These are phyloP conservation scores for Oryzias curvinotus DNA, from an alignment of 2,113 vertebrate genomes.

Conservation along the genomic window DNA sequence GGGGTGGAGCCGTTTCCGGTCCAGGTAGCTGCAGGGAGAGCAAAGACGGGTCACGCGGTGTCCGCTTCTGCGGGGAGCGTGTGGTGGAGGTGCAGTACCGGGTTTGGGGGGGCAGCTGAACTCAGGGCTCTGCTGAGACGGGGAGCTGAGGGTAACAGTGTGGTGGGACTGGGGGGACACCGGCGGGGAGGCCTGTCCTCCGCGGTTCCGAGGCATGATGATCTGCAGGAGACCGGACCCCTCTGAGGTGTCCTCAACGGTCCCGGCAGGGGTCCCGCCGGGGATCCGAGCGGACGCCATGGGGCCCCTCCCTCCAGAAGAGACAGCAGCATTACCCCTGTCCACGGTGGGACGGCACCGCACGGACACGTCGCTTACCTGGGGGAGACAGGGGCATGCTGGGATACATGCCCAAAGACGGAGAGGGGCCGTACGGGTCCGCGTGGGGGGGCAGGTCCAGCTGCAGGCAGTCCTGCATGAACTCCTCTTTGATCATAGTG, in stretches of 20 bases:
- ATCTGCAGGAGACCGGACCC: conserved; percentile 68
- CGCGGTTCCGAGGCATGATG: conserved; percentile 41
- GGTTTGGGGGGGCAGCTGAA: conserved; percentile 59
- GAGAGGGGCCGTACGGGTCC: conserved; percentile 67
- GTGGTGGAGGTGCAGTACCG: conserved; percentile 25
- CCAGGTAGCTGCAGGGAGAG: conserved; percentile 69
- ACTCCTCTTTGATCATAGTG: conserved; percentile 77
- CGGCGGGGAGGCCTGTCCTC: conserved; percentile 51
- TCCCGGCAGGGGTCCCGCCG: not conserved
- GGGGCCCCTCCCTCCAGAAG: conserved; percentile 45
- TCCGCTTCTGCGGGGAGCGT: not conserved
- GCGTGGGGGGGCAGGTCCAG: conserved; percentile 58
- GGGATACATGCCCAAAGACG: conserved; percentile 55
- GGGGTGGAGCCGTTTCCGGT: conserved; percentile 62
- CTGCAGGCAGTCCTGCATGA: conserved; percentile 72
- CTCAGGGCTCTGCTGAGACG: conserved; percentile 46
- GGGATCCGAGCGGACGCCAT: conserved; percentile 20
- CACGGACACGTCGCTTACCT: conserved; percentile 30
- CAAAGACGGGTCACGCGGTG: not conserved
- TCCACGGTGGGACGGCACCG: not conserved
- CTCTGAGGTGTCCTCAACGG: conserved; percentile 9
- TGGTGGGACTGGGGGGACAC: conserved; percentile 17
- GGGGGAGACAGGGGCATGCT: conserved; percentile 73
- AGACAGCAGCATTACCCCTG: not conserved
- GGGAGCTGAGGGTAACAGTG: conserved; percentile 37